phyloP scores from a whole-genome alignment of 2,797 vertebrate genomes.

The Oreortyx pictus region DNA sequence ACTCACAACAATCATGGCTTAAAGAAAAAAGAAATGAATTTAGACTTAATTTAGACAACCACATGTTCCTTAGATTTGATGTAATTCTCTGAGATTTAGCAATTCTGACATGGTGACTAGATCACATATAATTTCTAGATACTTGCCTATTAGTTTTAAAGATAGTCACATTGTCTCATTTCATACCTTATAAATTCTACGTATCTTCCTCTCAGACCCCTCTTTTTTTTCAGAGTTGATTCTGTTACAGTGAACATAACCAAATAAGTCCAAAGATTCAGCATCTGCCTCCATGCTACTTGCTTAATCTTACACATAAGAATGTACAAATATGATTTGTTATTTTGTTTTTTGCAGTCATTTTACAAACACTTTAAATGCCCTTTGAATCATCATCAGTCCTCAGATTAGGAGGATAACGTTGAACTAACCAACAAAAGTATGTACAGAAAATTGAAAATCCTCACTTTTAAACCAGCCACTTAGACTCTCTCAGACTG shows the following conservation, averaged over 20 bases:
- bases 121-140: not conserved
- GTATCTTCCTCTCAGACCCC: not conserved
- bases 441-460: not conserved
- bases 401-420: not conserved
- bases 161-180: not conserved
- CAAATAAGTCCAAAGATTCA: not conserved
- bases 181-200: not conserved
- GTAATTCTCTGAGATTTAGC: not conserved
- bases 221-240: not conserved
- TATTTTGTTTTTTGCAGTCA: not conserved
- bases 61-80: not conserved
- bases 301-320: not conserved
- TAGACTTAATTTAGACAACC: not conserved
- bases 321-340: not conserved
- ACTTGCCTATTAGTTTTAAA: not conserved
- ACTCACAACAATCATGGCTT: accelerated
- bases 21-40: not conserved
- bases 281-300: not conserved
- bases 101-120: not conserved
- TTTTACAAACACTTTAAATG: not conserved
- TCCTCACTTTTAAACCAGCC: not conserved
- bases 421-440: not conserved
- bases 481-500: not conserved
- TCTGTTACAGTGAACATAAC: not conserved
- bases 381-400: not conserved